Conservation (phyloP, 1,140 invertebrate species). For the Neotoxoptera formosana region DNA sequence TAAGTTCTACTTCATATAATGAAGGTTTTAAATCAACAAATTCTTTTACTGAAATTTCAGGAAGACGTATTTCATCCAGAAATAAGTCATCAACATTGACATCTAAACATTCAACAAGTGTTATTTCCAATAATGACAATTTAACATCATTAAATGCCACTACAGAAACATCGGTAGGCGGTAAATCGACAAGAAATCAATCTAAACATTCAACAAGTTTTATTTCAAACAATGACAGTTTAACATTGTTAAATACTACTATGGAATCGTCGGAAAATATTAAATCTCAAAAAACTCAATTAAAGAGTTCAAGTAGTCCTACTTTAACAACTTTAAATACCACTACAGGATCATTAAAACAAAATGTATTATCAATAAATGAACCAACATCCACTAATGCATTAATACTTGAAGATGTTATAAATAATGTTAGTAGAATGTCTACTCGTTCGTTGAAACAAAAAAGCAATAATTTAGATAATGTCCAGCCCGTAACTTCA, state of each 20-base stretch:
- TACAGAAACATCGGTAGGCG: neutral
- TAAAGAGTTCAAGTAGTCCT: neutral
- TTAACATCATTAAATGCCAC: neutral
- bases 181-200: neutral
- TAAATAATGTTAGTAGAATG: slow-evolving; percentile 1
- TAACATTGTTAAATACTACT: neutral
- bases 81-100: neutral
- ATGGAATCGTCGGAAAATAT: neutral
- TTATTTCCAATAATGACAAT: neutral
- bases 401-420: neutral
- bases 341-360: neutral
- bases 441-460: neutral
- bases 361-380: neutral
- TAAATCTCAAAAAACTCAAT: neutral
- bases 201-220: neutral
- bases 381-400: neutral
- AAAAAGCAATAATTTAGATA: neutral
- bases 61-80: neutral
- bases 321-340: neutral
- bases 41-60: neutral
- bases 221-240: neutral
- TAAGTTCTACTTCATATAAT: neutral
- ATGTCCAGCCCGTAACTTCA: neutral
- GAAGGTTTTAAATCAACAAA: neutral
- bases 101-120: neutral